Conservation (phyloP, 2,888 invertebrate species). For the Drosophila peninsularis region DNA sequence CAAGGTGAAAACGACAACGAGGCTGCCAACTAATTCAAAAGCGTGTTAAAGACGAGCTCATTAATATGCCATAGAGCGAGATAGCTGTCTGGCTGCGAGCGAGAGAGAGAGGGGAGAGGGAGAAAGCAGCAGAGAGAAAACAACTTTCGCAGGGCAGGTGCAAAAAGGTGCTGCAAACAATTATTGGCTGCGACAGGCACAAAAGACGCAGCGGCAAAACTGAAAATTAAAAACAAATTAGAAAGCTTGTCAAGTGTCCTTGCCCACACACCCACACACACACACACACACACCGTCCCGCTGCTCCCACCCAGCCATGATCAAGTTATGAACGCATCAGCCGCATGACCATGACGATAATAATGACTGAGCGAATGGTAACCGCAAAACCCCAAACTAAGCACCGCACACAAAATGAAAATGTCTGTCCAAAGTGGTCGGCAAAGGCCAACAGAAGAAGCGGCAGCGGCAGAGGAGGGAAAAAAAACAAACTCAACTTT, state of each 20-base stretch:
- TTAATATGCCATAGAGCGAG: conserved; percentile 66
- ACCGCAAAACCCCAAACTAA: conserved; percentile 46
- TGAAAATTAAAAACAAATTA: conserved; percentile 68
- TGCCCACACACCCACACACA: neutral
- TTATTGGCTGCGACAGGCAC: conserved; percentile 47
- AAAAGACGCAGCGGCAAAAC: conserved; percentile 47
- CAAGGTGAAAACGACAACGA: conserved; percentile 66
- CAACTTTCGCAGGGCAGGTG: conserved; percentile 46
- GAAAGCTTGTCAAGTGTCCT: conserved; percentile 55
- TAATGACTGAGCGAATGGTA: conserved; percentile 53
- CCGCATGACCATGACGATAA: conserved; percentile 54
- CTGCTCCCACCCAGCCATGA: neutral
- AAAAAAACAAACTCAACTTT: conserved; percentile 41
- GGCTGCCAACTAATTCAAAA: conserved; percentile 77
- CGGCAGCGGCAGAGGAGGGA: neutral
- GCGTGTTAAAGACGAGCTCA: conserved; percentile 78
- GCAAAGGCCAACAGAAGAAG: neutral
- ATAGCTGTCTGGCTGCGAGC: neutral
- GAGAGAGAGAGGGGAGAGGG: neutral
- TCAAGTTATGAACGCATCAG: conserved; percentile 38
- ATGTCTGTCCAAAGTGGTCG: conserved; percentile 9
- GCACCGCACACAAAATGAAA: conserved; percentile 22
- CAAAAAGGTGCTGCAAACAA: conserved; percentile 54
- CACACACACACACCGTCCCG: neutral
- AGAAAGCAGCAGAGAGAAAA: neutral